Percentiles rank a stretch among this genome's conserved stretches.
phyloP scores from a whole-genome alignment of 2,888 invertebrate genomes.

The Gasteruption jaculator region DNA sequence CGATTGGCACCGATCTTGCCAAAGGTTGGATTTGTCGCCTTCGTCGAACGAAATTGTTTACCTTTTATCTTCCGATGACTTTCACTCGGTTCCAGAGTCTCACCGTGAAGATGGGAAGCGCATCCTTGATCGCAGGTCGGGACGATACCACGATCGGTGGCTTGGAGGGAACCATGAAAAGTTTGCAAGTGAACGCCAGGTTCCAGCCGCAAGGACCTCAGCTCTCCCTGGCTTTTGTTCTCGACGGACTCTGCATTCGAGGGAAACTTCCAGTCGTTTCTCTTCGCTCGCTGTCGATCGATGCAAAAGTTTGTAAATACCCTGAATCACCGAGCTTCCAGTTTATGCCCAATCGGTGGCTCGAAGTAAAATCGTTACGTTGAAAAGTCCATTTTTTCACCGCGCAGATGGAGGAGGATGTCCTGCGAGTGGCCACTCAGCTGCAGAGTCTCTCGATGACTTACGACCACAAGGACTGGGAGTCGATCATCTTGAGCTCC shows the following conservation, averaged over 20 bases:
- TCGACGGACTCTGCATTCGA: constrained; percentile 43
- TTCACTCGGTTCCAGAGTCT: constrained; percentile 59
- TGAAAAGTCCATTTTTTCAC: too few species aligned
- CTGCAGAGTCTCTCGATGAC: constrained; percentile 66
- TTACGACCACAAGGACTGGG: constrained; percentile 63
- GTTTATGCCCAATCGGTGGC: too few species aligned
- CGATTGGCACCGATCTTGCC: constrained; percentile 75
- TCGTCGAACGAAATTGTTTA: constrained; percentile 2
- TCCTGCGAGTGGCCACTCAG: constrained; percentile 41
- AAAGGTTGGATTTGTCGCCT: constrained; percentile 61
- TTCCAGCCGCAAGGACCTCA: constrained; percentile 39
- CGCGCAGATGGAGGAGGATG: constrained; percentile 43
- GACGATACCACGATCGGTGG: constrained; percentile 64
- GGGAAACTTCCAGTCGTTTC: constrained; percentile 46
- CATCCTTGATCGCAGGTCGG: constrained; percentile 65
- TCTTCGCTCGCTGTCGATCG: constrained; percentile 39
- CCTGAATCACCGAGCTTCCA: too few species aligned
- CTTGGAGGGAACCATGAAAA: constrained; percentile 66
- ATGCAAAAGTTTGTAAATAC: constrained; percentile 35
- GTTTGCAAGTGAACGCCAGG: constrained; percentile 57
- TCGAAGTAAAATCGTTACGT: too few species aligned
- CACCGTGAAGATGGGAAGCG: constrained; percentile 68
- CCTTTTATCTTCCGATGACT: constrained; percentile 11
- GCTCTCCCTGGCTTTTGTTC: constrained; percentile 38
- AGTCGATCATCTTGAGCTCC: constrained; percentile 36